Base-by-base conservation (phyloP, 2,888 invertebrate species). In the Maniola hyperantus region DNA sequence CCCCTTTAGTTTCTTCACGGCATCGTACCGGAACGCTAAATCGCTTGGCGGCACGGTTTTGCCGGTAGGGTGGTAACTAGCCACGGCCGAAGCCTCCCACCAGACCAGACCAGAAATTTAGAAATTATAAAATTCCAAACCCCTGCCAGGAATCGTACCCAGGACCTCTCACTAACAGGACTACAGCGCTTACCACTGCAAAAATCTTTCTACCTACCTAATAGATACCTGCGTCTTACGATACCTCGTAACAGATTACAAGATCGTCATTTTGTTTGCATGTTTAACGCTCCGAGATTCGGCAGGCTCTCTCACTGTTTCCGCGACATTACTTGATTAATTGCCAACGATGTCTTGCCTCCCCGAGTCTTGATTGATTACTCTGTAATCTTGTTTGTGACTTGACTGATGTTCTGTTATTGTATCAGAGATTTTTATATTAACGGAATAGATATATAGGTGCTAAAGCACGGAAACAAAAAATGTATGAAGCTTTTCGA, bases 341-440 rank as follows among this genome's bases (percentile, higher is more conserved):
- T 90, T 86, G 85, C 82, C 75, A 76, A 68, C 77, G 79, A 82
- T 82, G 80, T 81, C 81, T 81, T 78, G 78, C 77, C 78, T 75
- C 76, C 72, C 83, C 63, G 15, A 63, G 44, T 63, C 54, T 46
- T 90, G 91, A 91, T 91, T 89, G 90, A 91, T 91, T 85, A 84
- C 87, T 83, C 80, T 87, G 87, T 89, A 88, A 90, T 89, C 87
- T 88, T 89, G 88, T 90, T 90, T 88, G 85, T 84, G 87, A 89
- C 86, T 87, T 87, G 88, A 88, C 84, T 82, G 85, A 88, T 87
- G 87, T 80, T 78, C 65, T 74, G 76, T 78, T 78, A 80, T 83
- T 84, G 82, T 84, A 80, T 81, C 83, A 81, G 74, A 73, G 77
- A 80, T 83, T 78, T 81, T 79, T 77, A 79, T 81, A 76, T 63